Evolutionary conservation across 2,888 invertebrate species (phyloP), one percentile per base, ranked within the genome.

Genomic region (Incurvaria masculella): DNA sequence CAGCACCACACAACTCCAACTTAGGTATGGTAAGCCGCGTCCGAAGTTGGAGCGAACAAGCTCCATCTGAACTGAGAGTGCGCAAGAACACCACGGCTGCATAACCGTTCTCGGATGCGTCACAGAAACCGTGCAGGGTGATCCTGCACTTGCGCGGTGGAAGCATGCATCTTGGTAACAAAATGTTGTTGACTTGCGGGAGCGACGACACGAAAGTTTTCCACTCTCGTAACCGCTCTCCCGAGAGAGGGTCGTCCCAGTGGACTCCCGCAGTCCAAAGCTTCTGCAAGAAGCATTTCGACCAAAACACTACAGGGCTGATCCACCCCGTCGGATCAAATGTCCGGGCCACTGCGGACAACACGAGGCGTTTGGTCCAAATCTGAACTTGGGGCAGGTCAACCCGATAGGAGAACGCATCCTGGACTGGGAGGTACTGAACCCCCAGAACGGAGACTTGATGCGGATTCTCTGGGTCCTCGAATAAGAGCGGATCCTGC

Each of bases 1-100:
- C 26, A 16, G 21, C 47, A 19, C 47, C 47, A 23, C 23, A 18
- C n/a, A 47, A 20, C 21, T 47, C 47, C 47, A 47, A 10, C 14
- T 43, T 42, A 10, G 47, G 47, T 38, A 47, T 47, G 16, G 47
- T 47, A 5, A 43, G 19, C 11, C 17, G 27, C 4, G 47, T 43
- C 18, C 43, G 26, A 26, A 48, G 26, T 14, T 44, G 44, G 18
- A 44, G 44, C 8, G 44, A 40, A 17, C 20, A 20, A 21, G 11
- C 4, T 18, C 38, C 47, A 11, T 8, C 2, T 8, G 17, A 5
- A 20, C 16, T 21, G n/a, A 20, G 26, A 1, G 39, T 38, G 16
- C 47, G 19, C 14, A 40, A 16, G 18, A 26, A 48, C 6, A 48
- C 48, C 2, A 48, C 48, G 16, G 48, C 44, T 2, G 48, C 39